A percentile compares a stretch with the other conserved stretches of the same genome.
Evolutionary conservation across 2,888 invertebrate species (phyloP).

Genomic region (Ochlodes sylvanus): DNA sequence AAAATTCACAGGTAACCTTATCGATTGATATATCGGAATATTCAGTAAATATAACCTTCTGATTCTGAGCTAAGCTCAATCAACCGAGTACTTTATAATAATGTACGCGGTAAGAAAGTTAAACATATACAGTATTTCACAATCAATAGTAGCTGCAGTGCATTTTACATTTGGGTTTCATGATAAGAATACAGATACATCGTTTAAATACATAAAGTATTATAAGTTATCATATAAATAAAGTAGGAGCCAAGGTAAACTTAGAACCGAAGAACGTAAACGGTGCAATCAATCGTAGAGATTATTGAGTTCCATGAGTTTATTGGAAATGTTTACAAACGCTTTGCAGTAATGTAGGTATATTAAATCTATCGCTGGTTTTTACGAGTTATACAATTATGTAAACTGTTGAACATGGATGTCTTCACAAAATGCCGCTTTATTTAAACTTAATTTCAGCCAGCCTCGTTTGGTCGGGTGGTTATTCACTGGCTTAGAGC

Average conservation of each 20-base stretch:
- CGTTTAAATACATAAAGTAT: conserved; percentile 3
- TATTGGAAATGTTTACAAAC: conserved; percentile 20
- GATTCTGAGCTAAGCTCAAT: not conserved
- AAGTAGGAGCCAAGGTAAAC: conserved; percentile 19
- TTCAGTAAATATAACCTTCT: not conserved
- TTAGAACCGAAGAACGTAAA: conserved; percentile 26
- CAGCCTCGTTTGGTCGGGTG: not conserved
- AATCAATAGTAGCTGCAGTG: not conserved
- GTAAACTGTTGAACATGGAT: conserved; percentile 19
- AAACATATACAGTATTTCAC: not conserved
- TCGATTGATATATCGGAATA: no score
- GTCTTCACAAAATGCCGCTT: conserved; percentile 3
- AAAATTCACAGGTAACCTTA: no score
- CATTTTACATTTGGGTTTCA: conserved; percentile 5
- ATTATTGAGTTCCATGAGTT: conserved; percentile 32
- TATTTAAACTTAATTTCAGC: conserved; percentile 1
- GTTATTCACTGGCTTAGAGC: not conserved
- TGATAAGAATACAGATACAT: conserved; percentile 21
- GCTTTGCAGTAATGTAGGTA: conserved; percentile 16
- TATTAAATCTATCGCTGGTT: conserved; percentile 21
- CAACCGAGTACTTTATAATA: conserved; percentile 7
- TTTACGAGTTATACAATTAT: not conserved
- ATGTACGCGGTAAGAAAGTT: not conserved
- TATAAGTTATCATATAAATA: conserved; percentile 12
- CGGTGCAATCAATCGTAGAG: conserved; percentile 32